These are phyloP conservation scores for Neomonachus schauinslandi DNA, from an alignment of 2,113 vertebrate genomes.

Conservation along the genomic window DNA sequence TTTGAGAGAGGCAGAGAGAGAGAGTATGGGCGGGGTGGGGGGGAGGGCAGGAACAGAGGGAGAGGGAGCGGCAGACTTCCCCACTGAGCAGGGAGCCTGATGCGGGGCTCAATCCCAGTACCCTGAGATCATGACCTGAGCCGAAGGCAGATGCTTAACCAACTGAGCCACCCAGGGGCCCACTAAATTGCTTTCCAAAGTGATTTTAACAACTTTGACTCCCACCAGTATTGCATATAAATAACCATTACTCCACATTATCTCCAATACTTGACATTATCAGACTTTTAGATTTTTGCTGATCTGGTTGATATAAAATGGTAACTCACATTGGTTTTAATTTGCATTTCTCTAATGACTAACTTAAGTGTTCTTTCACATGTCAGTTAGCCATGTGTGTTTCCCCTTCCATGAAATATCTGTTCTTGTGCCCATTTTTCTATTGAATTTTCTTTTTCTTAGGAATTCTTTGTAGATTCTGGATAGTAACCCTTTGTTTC, in stretches of 20 bases:
- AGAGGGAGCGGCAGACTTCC: not conserved
- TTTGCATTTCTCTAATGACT: not conserved
- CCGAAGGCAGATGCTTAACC: not conserved
- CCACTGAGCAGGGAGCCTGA: too few relatives aligned
- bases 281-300: not conserved
- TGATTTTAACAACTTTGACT: not conserved
- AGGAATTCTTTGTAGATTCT: not conserved
- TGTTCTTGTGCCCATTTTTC: not conserved
- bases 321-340: not conserved
- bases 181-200: not conserved
- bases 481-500: constrained; percentile 11
- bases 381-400: not conserved
- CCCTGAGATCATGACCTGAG: too few relatives aligned
- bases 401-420: not conserved
- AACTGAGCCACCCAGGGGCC: not conserved
- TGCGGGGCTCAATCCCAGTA: too few relatives aligned
- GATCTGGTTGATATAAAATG: not conserved
- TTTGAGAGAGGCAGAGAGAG: not conserved
- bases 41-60: not conserved
- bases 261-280: not conserved
- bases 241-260: not conserved
- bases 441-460: not conserved
- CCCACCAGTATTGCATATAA: not conserved
- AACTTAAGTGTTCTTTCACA: not conserved
- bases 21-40: not conserved